These are phyloP conservation scores for Ianthella basta DNA, from an alignment of 37 sponge, comb jelly and placozoan species.

Conservation along the genomic window DNA sequence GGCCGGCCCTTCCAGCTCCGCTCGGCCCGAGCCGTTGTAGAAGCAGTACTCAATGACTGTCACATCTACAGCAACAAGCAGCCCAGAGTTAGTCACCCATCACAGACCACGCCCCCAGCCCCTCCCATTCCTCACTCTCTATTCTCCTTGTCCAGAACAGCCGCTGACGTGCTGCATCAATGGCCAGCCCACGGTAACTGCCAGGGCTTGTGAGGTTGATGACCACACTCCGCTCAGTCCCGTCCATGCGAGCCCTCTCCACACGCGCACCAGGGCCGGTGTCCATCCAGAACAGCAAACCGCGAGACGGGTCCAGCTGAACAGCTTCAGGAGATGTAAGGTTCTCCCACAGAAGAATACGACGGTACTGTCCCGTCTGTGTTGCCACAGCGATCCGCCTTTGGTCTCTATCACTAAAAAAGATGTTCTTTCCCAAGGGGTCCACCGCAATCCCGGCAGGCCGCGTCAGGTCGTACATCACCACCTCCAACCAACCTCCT, in stretches of 20 bases:
- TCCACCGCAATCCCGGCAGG: conserved; percentile 16
- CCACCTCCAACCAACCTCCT: not conserved
- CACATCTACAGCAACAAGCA: not conserved
- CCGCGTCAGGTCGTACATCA: not conserved
- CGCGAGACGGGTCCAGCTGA: conserved; percentile 3
- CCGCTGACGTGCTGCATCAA: not conserved
- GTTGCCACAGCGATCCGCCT: not conserved
- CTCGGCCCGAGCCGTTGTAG: not conserved
- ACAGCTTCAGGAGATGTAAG: not conserved
- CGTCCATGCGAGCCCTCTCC: not conserved
- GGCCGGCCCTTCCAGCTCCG: not conserved
- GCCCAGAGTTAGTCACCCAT: too few species aligned
- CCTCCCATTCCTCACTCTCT: too few species aligned
- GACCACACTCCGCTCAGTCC: not conserved
- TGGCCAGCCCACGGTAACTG: not conserved
- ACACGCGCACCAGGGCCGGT: not conserved
- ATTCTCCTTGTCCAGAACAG: conserved; percentile 11
- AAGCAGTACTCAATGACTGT: conserved; percentile 3
- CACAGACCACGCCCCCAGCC: too few species aligned
- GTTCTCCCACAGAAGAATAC: conserved; percentile 1
- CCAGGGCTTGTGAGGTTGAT: not conserved
- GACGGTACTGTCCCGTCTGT: not conserved
- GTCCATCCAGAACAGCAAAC: conserved; percentile 23
- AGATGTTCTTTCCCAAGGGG: conserved; percentile 9
- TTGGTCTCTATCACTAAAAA: not conserved